Evolutionary conservation across 2,113 vertebrate species (phyloP).

Genomic region (Arenaria interpres): DNA sequence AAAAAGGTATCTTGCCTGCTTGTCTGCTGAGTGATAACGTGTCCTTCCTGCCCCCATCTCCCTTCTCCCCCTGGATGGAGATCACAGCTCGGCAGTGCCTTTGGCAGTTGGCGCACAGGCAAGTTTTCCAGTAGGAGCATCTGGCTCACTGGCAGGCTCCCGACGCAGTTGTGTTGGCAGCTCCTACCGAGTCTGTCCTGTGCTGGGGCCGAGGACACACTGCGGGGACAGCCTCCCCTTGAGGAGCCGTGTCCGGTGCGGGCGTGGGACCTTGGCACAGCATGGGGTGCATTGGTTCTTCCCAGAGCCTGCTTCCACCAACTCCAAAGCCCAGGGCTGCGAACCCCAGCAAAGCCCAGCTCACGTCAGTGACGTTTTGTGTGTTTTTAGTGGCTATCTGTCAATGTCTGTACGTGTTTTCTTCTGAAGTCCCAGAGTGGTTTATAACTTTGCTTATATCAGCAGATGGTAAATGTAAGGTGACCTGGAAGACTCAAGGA

Average conservation of each 20-base stretch:
- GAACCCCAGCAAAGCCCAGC: background rate
- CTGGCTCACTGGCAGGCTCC: slow-evolving; percentile 1
- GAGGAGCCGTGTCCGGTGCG: fast-evolving
- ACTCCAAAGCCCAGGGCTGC: background rate
- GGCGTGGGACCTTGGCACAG: fast-evolving
- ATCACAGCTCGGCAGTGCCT: slow-evolving; percentile 22
- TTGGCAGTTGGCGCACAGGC: background rate
- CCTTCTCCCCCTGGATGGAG: slow-evolving; percentile 2
- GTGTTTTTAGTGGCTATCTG: background rate
- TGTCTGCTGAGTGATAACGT: background rate
- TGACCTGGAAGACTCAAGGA: background rate
- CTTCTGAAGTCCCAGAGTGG: background rate
- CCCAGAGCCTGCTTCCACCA: background rate
- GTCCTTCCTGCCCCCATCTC: background rate
- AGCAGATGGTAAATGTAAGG: background rate
- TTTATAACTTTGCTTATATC: background rate
- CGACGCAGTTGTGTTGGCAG: background rate
- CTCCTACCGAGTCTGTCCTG: background rate
- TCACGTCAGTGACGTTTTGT: fast-evolving
- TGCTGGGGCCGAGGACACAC: background rate
- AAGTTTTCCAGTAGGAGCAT: slow-evolving; percentile 52
- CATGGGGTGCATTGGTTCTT: background rate
- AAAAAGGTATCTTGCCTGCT: background rate
- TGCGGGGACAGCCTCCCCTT: background rate
- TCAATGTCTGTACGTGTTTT: background rate